Percentiles rank a stretch among this genome's conserved stretches.
Conservation (phyloP, 2,797 vertebrate genomes). For the Ceryle rudis region DNA sequence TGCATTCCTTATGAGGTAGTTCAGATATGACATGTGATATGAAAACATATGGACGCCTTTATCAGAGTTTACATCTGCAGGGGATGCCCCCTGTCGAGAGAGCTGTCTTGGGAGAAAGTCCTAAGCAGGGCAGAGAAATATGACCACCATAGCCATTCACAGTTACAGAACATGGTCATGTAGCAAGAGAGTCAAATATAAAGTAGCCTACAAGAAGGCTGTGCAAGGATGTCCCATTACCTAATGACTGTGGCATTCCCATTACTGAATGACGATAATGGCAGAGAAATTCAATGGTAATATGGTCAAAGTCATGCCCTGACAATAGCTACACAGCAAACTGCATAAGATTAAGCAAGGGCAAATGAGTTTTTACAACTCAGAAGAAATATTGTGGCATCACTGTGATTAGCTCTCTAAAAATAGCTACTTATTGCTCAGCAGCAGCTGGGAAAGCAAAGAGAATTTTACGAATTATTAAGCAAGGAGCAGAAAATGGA, state of each 20-base stretch:
- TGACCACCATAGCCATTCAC: not conserved
- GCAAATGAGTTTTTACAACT: slow-evolving; percentile 22
- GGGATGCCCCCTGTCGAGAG: not conserved
- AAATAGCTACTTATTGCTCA: slow-evolving; percentile 49
- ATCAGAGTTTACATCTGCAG: not conserved
- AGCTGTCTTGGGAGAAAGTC: not conserved
- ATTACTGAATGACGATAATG: not conserved
- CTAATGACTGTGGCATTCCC: not conserved
- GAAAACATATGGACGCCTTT: not conserved
- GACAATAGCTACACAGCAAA: not conserved
- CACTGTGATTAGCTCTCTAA: slow-evolving; percentile 19
- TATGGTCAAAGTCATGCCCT: not conserved
- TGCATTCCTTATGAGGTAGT: not conserved
- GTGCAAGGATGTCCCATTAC: not conserved
- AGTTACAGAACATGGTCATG: not conserved
- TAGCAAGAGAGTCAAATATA: not conserved
- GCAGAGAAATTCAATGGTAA: not conserved
- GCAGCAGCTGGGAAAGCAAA: slow-evolving; percentile 30
- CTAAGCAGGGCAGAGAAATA: not conserved
- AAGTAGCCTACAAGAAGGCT: not conserved
- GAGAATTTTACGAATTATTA: slow-evolving; percentile 45
- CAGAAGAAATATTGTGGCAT: slow-evolving; percentile 9
- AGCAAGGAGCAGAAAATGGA: slow-evolving; percentile 34
- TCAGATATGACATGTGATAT: not conserved
- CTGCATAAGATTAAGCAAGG: not conserved